These are phyloP conservation scores for Corythaixoides concolor DNA, from an alignment of 2,113 vertebrate species.

Conservation along the genomic window DNA sequence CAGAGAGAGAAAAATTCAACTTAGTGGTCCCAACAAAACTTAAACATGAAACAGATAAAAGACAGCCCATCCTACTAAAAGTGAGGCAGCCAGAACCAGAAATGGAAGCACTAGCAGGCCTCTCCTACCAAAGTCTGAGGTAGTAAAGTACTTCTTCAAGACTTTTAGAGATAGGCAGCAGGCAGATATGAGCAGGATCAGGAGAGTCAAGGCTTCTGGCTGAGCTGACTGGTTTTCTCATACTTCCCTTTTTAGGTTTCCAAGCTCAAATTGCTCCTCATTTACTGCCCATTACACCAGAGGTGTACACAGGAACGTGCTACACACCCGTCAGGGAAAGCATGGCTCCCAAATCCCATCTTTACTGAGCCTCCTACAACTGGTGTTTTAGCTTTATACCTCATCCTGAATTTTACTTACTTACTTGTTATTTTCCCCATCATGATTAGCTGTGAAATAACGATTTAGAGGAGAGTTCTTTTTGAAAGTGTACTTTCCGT, in stretches of 20 bases:
- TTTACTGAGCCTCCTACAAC: not conserved
- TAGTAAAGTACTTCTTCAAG: not conserved
- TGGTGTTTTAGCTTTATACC: not conserved
- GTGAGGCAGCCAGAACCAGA: not conserved
- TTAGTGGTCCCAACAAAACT: not conserved
- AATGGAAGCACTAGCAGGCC: not conserved
- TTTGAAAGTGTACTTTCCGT: constrained; percentile 54
- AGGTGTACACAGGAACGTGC: not conserved
- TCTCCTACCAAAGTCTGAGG: not conserved
- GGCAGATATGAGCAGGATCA: not conserved
- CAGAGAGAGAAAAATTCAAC: not conserved
- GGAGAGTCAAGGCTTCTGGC: not conserved
- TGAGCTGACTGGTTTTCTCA: not conserved
- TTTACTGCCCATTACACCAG: not conserved
- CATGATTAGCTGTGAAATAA: constrained; percentile 67
- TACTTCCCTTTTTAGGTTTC: not conserved
- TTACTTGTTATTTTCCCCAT: not conserved
- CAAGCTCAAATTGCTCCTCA: fast-evolving
- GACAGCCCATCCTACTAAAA: not conserved
- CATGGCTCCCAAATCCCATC: not conserved
- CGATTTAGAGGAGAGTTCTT: constrained; percentile 36
- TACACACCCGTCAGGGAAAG: not conserved
- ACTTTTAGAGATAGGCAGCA: not conserved
- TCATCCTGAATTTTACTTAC: not conserved
- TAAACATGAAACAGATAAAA: not conserved